Evolutionary conservation across 2,113 vertebrate species (phyloP).

Genomic region (Prunella fulvescens): DNA sequence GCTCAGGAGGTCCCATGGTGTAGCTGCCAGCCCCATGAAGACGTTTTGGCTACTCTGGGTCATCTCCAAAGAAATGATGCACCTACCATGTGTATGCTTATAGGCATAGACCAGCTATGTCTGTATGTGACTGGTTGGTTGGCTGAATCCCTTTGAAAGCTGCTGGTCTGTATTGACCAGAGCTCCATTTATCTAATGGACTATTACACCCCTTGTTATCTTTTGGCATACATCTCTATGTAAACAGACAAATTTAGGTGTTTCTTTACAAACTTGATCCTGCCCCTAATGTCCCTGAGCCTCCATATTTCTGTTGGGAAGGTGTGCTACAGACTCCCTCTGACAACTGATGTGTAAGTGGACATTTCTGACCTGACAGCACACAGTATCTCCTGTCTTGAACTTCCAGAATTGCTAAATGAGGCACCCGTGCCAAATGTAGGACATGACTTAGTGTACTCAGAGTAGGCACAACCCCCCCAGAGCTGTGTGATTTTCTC

Average conservation of each 20-base stretch:
- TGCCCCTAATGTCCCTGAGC: neutral
- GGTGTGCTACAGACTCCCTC: neutral
- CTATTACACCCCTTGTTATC: neutral
- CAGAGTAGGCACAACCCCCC: neutral
- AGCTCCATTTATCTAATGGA: neutral
- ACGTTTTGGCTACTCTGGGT: neutral
- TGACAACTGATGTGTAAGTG: neutral
- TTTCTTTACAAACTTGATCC: neutral
- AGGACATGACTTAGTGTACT: neutral
- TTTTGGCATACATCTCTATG: neutral
- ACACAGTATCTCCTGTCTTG: neutral
- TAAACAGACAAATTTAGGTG: neutral
- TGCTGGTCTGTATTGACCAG: neutral
- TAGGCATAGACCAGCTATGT: neutral
- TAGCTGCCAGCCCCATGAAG: neutral
- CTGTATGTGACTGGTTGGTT: neutral
- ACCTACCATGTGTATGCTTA: neutral
- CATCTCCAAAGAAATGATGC: neutral
- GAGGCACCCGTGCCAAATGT: neutral
- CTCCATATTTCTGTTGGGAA: neutral
- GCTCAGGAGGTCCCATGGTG: rapidly evolving
- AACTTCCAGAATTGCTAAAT: neutral
- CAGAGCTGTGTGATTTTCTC: neutral
- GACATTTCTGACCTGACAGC: neutral
- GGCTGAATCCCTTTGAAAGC: neutral